phyloP scores from a whole-genome alignment of 2,113 vertebrate genomes.

The Gorsachius goisagi region DNA sequence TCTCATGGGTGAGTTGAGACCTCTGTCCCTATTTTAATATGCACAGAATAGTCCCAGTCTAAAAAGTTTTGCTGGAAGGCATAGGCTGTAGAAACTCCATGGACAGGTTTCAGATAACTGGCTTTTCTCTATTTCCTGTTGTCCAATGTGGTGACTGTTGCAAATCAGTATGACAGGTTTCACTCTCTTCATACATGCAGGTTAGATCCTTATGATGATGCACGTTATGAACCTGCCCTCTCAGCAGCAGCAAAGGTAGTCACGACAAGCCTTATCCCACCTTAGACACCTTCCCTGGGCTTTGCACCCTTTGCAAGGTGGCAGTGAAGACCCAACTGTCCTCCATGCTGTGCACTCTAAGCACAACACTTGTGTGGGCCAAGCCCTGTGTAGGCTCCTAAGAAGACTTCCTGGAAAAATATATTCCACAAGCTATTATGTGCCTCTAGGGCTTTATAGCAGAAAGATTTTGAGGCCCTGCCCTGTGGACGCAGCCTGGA shows the following conservation, averaged over 20 bases:
- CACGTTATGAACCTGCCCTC: neutral
- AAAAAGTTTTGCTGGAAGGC: neutral
- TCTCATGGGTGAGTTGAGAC: neutral
- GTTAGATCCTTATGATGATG: neutral
- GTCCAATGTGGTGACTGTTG: neutral
- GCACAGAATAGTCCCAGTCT: neutral
- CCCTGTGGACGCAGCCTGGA: neutral
- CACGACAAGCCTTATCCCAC: neutral
- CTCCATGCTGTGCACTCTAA: neutral
- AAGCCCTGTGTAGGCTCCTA: neutral
- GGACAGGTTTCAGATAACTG: neutral
- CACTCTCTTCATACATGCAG: neutral
- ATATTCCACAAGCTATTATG: neutral
- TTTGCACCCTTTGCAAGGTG: neutral
- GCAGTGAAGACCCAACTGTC: neutral
- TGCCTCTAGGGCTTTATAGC: neutral
- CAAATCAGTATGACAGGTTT: neutral
- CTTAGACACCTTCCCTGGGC: neutral
- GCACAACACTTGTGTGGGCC: neutral
- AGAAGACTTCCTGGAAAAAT: neutral
- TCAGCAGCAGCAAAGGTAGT: neutral
- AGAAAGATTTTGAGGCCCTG: neutral
- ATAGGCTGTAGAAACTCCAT: neutral
- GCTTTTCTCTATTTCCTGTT: neutral
- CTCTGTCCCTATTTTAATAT: neutral